These are phyloP conservation scores for Hyles vespertilio DNA, from an alignment of 1,140 invertebrate genomes.

Conservation along the genomic window DNA sequence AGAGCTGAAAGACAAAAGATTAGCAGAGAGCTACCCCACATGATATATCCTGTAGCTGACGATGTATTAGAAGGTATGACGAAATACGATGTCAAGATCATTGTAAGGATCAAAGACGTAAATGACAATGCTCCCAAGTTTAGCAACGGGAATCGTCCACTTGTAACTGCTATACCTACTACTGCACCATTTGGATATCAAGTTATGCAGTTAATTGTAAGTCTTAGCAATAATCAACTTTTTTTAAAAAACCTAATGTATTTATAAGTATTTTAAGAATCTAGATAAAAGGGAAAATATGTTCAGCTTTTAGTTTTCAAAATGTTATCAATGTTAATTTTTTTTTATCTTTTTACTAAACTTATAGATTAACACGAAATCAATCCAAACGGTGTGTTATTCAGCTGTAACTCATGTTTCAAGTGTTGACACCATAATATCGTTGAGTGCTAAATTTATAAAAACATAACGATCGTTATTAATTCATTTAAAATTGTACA, in stretches of 20 bases:
- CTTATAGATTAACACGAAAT: too few species aligned
- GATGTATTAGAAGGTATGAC: slow-evolving; percentile 81
- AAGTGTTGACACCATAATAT: too few species aligned
- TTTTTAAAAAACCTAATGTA: not conserved
- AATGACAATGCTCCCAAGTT: slow-evolving; percentile 90
- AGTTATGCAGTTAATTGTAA: slow-evolving; percentile 82
- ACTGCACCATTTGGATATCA: slow-evolving; percentile 87
- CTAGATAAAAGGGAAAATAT: too few species aligned
- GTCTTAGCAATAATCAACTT: slow-evolving; percentile 10
- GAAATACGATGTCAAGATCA: slow-evolving; percentile 79
- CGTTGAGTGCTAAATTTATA: too few species aligned
- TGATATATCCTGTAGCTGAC: slow-evolving; percentile 84
- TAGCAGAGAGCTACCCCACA: slow-evolving; percentile 80
- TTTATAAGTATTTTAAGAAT: slow-evolving; percentile 4
- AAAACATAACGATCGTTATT: too few species aligned
- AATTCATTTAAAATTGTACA: too few species aligned
- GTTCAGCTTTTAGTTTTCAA: too few species aligned
- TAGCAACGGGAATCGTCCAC: slow-evolving; percentile 81
- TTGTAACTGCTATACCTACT: slow-evolving; percentile 86
- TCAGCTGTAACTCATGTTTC: too few species aligned
- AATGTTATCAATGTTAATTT: too few species aligned
- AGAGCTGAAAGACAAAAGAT: slow-evolving; percentile 81
- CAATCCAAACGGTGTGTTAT: too few species aligned
- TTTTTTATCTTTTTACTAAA: too few species aligned
- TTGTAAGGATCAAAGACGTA: slow-evolving; percentile 85